Evolutionary conservation across 2,888 invertebrate genomes (phyloP).

Genomic region (Dicycla oo): DNA sequence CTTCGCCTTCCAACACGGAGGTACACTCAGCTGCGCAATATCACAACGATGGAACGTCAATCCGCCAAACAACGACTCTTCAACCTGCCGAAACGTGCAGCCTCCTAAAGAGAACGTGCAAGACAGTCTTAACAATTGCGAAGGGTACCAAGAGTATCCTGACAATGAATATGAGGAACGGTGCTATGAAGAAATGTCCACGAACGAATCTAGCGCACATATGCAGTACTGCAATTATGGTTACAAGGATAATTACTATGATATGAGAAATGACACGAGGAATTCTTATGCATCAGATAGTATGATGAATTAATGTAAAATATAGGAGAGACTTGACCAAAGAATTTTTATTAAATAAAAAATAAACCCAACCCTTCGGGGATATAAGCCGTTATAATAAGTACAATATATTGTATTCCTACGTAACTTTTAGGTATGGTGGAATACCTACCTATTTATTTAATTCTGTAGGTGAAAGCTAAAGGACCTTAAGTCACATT

Average conservation of each 20-base stretch:
- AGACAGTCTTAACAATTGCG: slow-evolving; percentile 62
- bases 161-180: slow-evolving; percentile 85
- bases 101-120: slow-evolving; percentile 55
- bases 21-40: slow-evolving; percentile 85
- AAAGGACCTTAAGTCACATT: too few relatives aligned
- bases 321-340: slow-evolving; percentile 21
- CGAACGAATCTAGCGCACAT: slow-evolving; percentile 74
- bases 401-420: too few relatives aligned
- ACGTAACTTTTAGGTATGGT: background rate
- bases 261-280: slow-evolving; percentile 81
- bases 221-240: slow-evolving; percentile 84
- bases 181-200: slow-evolving; percentile 77
- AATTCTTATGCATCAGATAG: slow-evolving; percentile 79
- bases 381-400: too few relatives aligned
- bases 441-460: background rate
- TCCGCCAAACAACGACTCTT: slow-evolving; percentile 69
- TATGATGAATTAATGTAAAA: slow-evolving; percentile 72
- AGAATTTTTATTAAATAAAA: slow-evolving; percentile 20
- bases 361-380: too few relatives aligned
- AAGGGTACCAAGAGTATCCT: slow-evolving; percentile 80
- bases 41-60: slow-evolving; percentile 86
- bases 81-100: slow-evolving; percentile 59
- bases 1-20: slow-evolving; percentile 93
- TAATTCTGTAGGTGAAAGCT: too few relatives aligned
- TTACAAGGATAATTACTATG: slow-evolving; percentile 84